Evolutionary conservation across 2,888 invertebrate genomes (phyloP), one percentile per base, ranked within the genome.

Genomic region (Parnassius smintheus): DNA sequence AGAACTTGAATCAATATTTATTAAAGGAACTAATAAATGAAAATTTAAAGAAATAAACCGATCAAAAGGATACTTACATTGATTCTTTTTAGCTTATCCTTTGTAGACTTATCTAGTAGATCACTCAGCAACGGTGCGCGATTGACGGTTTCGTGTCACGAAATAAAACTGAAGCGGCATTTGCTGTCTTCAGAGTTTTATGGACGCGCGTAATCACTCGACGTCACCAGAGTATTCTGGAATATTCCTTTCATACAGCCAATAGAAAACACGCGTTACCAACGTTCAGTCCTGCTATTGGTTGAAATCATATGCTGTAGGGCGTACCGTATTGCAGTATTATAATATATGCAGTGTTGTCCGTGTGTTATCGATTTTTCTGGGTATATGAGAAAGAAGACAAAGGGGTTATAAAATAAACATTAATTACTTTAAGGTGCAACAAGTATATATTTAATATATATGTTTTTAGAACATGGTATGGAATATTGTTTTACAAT

Each of bases 41-140:
- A 44, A 44, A 44, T 11, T 2, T 10, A 44, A 44, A 22, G 7
- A 22, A 45, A 18, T 18, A 22, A 45, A 45, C 0, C 11, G 45
- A 55, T 52, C 59, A 41, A 66, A 61, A 9, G 12, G 3, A 18
- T 71, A 88, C 90, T 89, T 76, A 91, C 90, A 77, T 81, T 84
- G 77, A 80, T 67, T 72, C 68, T 48, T 75, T 75, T 75, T 75
- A 69, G 68, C 72, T 75, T 72, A 68, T 72, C 72, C 75, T 72
- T 75, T 77, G 75, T 70, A 76, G 81, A 83, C 81, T 78, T 82
- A 78, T 78, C 76, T 81, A 81, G 75, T 77, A 78, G 83, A 80
- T 80, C 83, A 80, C 88, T 90, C 85, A 81, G 88, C 83, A 85
- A 85, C 83, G 70, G 89, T 90, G 91, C 89, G 85, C 90, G 89